Base-by-base conservation (phyloP, 2,888 invertebrate genomes). In the Thecocarcelia acutangulata region DNA sequence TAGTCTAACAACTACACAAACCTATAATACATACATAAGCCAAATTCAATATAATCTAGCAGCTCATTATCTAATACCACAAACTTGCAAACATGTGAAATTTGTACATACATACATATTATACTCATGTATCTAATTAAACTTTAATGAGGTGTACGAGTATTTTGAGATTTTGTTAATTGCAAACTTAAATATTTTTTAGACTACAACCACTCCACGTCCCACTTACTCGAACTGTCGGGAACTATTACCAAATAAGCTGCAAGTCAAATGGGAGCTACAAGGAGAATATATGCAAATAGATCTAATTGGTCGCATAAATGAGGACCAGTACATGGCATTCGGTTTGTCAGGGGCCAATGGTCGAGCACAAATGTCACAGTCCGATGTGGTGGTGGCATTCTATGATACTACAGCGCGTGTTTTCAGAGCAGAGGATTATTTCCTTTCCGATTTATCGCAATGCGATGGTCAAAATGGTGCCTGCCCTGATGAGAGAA, bases 231-330 rank as follows among this genome's bases (percentile, higher is more conserved):
- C 93, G 87, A 97, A 97, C 89, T 97, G 97, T 91, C 94, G 96
- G 82, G 96, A 97, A 90, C 93, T 97, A 85, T 91, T 97, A 85
- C 94, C 95, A 80, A 95, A 95, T 86, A 93, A 95, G 83, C 91
- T 97, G 78, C 97, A 97, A 91, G 95, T 97, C 15, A 94, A 95
- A 84, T 97, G 97, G 97, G 94, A 96, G 87, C 91, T 96, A 66
- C 93, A 94, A 90, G 95, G 93, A 83, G 94, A 95, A 64, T 93
- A 94, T 78, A 93, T 97, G 2, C 94, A 95, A 87, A 94, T 97
- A 68, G 95, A 95, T 40, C 89, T 97, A 52, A 94, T 96, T 2
- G 97, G 95, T 0, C 93, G 94, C 40, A 95, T 97, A 40, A 92
- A 93, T 28, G 95, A 95, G 86, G 95, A 96, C 87, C 96, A 97